phyloP scores from a whole-genome alignment of 2,113 vertebrate genomes.

The Anas platyrhynchos region DNA sequence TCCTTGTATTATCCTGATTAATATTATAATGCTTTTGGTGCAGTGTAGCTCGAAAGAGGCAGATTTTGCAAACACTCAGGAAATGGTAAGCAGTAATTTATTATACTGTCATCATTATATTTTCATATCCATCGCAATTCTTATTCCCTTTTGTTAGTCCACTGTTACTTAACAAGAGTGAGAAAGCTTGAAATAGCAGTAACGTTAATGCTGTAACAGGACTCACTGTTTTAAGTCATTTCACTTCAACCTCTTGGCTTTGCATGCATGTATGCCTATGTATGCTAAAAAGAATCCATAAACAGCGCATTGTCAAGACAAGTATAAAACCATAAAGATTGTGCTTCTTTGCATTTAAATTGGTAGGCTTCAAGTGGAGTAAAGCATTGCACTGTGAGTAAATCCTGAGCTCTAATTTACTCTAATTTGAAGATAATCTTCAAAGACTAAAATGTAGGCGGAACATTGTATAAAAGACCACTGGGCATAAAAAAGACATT shows the following conservation, averaged over 20 bases:
- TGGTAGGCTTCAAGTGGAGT: background rate
- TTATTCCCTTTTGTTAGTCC: background rate
- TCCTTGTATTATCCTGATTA: conserved; percentile 31
- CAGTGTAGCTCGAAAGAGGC: conserved; percentile 52
- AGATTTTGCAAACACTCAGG: conserved; percentile 47
- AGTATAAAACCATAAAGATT: background rate
- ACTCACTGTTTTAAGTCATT: background rate
- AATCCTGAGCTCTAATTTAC: conserved; percentile 4
- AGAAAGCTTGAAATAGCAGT: conserved; percentile 2
- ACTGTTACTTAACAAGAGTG: conserved; percentile 18
- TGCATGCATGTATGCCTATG: conserved; percentile 6
- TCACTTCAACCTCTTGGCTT: background rate
- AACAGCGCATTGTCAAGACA: background rate
- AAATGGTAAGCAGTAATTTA: conserved; percentile 51
- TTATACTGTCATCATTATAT: background rate
- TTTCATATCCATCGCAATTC: conserved; percentile 28
- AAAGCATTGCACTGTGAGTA: background rate
- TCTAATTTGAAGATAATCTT: conserved; percentile 49
- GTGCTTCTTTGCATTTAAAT: conserved; percentile 20
- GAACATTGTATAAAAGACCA: background rate
- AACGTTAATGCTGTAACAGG: conserved; percentile 1
- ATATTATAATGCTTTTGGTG: conserved; percentile 61
- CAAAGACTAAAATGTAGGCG: conserved; percentile 37
- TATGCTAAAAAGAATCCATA: conserved; percentile 18
- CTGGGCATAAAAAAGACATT: conserved; percentile 20